These are phyloP conservation scores for Trachymyrmex cornetzi DNA, from an alignment of 1,140 invertebrate species.

Conservation along the genomic window DNA sequence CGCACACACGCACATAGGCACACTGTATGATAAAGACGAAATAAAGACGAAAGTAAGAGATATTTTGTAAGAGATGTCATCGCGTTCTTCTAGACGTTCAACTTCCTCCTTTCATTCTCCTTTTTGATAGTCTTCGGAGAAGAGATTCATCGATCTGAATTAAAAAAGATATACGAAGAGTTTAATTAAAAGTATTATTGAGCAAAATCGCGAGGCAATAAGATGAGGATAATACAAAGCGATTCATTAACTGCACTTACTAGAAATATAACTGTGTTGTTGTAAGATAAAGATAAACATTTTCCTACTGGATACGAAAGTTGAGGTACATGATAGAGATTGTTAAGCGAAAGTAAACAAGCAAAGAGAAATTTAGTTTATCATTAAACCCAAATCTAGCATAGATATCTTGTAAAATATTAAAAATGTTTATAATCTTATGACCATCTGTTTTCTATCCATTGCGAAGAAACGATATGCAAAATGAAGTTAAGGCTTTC, in stretches of 20 bases:
- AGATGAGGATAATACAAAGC: not conserved
- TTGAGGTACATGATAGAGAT: conserved; percentile 25
- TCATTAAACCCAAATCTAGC: not conserved
- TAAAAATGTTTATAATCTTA: conserved; percentile 6
- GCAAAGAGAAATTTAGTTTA: conserved; percentile 1
- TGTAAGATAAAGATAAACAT: conserved; percentile 78
- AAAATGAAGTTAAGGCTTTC: conserved; percentile 27
- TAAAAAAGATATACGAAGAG: not conserved
- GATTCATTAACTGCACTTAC: conserved; percentile 50
- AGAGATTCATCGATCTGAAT: not conserved
- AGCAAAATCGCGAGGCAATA: not conserved
- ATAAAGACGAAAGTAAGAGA: not conserved
- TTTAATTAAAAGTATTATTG: conserved; percentile 16
- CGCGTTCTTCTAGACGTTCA: not conserved
- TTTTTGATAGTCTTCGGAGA: not conserved
- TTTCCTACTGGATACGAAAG: not conserved
- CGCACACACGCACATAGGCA: too few species aligned
- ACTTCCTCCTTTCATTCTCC: not conserved
- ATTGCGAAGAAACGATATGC: not conserved
- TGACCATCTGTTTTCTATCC: not conserved
- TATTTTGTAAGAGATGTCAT: not conserved
- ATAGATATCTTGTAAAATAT: not conserved
- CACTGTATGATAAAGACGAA: not conserved
- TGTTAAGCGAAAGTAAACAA: not conserved
- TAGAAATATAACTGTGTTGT: conserved; percentile 82